phyloP scores from a whole-genome alignment of 2,888 invertebrate genomes.

The Agrypnus murinus region DNA sequence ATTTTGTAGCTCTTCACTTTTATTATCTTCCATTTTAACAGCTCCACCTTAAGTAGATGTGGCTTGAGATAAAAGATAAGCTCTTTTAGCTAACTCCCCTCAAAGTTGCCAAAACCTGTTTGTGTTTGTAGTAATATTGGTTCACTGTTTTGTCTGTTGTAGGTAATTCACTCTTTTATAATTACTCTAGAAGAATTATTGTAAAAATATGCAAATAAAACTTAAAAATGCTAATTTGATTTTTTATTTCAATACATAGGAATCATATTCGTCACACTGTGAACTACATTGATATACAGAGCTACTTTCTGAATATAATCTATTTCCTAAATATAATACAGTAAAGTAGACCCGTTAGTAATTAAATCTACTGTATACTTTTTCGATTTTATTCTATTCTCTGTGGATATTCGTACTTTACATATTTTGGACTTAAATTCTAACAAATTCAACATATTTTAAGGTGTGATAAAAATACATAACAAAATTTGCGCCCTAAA shows the following conservation, averaged over 20 bases:
- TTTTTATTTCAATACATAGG: conserved; percentile 61
- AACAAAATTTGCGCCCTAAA: conserved; percentile 14
- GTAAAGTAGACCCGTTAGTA: conserved; percentile 67
- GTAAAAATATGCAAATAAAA: background rate
- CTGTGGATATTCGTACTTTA: conserved; percentile 29
- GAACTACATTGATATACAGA: conserved; percentile 63
- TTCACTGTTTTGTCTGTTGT: too few species aligned
- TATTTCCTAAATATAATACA: conserved; percentile 60
- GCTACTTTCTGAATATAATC: conserved; percentile 56
- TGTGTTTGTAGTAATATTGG: too few species aligned
- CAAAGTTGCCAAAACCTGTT: too few species aligned
- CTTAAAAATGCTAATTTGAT: conserved; percentile 16
- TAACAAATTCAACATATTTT: conserved; percentile 32
- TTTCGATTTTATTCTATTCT: conserved; percentile 39
- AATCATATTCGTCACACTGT: conserved; percentile 65
- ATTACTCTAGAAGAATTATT: too few species aligned
- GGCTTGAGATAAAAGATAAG: too few species aligned
- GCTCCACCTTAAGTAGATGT: too few species aligned
- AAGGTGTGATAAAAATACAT: conserved; percentile 14
- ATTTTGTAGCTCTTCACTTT: too few species aligned
- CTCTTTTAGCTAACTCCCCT: too few species aligned
- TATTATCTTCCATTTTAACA: too few species aligned
- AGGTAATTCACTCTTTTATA: too few species aligned
- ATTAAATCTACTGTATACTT: conserved; percentile 61
- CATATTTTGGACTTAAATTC: conserved; percentile 29